Evolutionary conservation across 2,888 invertebrate species (phyloP).

Genomic region (Lycophotia porphyrea): DNA sequence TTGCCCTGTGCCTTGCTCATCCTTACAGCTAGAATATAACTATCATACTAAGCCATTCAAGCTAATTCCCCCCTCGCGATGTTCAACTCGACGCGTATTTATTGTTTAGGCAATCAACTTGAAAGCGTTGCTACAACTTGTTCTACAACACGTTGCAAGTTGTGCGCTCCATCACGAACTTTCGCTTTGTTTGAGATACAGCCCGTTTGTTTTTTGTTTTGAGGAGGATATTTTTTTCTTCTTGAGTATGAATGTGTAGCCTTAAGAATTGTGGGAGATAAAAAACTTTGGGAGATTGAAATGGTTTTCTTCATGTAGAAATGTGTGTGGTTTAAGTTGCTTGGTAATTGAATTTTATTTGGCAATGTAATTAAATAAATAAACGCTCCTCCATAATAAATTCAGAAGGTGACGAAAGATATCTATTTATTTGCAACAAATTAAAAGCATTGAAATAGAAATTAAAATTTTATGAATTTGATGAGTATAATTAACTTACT

Average conservation of each 20-base stretch:
- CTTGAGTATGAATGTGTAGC: slow-evolving; percentile 33
- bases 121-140: slow-evolving; percentile 75
- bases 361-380: not conserved
- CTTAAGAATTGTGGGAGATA: slow-evolving; percentile 23
- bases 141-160: slow-evolving; percentile 57
- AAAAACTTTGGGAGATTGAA: slow-evolving; percentile 22
- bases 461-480: not conserved
- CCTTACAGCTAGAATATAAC: slow-evolving; percentile 1
- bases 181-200: slow-evolving; percentile 65
- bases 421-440: not conserved
- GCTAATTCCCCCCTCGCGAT: slow-evolving; percentile 48
- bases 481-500: not conserved
- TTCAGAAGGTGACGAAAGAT: not conserved
- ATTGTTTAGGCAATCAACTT: slow-evolving; percentile 85
- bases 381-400: not conserved
- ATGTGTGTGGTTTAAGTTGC: not conserved
- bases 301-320: not conserved
- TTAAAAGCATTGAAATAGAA: not conserved
- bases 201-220: slow-evolving; percentile 68
- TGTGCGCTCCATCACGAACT: slow-evolving; percentile 59
- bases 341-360: too few relatives aligned
- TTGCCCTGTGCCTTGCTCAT: not conserved
- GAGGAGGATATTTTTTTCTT: slow-evolving; percentile 55
- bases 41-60: not conserved
- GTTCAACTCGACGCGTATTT: slow-evolving; percentile 74